Percentiles rank a stretch among this genome's conserved stretches.
phyloP scores from a whole-genome alignment of 2,888 invertebrate species.

The Napeogenes sylphis region DNA sequence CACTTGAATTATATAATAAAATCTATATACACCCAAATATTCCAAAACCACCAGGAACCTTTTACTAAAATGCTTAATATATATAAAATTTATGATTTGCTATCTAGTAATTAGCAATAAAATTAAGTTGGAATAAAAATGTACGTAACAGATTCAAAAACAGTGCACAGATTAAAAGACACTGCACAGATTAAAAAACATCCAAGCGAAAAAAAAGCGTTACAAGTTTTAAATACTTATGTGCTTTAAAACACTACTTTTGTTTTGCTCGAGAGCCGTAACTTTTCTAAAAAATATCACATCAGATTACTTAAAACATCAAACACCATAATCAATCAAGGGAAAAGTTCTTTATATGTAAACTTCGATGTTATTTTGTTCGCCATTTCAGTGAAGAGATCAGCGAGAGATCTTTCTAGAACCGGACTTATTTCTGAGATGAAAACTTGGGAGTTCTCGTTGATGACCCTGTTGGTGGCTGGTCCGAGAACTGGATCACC shows the following conservation, averaged over 20 bases:
- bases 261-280: background rate
- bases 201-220: background rate
- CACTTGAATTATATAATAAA: slow-evolving; percentile 8
- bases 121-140: background rate
- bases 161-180: background rate
- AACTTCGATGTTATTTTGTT: slow-evolving; percentile 83
- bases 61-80: slow-evolving; percentile 3
- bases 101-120: background rate
- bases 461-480: slow-evolving; percentile 82
- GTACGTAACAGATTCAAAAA: background rate
- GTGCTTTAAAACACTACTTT: background rate
- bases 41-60: slow-evolving; percentile 2
- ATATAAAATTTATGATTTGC: background rate
- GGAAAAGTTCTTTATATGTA: slow-evolving; percentile 84
- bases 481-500: slow-evolving; percentile 81
- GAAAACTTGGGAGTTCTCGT: slow-evolving; percentile 82
- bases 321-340: slow-evolving; percentile 46
- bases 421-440: slow-evolving; percentile 83
- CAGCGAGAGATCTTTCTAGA: slow-evolving; percentile 79
- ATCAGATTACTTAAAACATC: slow-evolving; percentile 19
- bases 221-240: slow-evolving; percentile 6
- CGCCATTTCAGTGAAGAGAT: slow-evolving; percentile 82
- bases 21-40: slow-evolving; percentile 3
- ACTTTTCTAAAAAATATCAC: slow-evolving; percentile 17
- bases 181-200: background rate